Percentiles rank a stretch among this genome's conserved stretches.
Evolutionary conservation across 2,888 invertebrate genomes (phyloP).

Genomic region (Sicus ferrugineus): DNA sequence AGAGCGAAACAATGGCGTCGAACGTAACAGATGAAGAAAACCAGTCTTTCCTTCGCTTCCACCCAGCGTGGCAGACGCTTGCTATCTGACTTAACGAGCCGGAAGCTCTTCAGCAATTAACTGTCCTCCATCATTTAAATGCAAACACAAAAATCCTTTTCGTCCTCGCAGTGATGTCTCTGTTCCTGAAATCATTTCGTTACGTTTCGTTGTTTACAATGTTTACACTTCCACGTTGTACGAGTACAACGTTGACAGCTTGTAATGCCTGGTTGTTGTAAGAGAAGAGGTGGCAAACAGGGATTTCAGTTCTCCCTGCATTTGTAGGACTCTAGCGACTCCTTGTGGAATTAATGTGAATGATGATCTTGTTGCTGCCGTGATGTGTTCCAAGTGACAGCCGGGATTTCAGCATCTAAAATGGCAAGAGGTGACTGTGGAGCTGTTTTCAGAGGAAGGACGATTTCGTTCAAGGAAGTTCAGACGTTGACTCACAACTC

Average conservation of each 20-base stretch:
- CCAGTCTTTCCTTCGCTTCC: neutral
- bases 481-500: too few relatives aligned
- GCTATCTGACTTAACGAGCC: constrained; percentile 27
- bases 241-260: neutral
- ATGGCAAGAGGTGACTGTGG: too few relatives aligned
- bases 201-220: neutral
- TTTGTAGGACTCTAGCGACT: too few relatives aligned
- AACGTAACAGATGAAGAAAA: neutral
- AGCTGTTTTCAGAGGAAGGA: too few relatives aligned
- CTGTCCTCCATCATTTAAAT: constrained; percentile 31
- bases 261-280: neutral
- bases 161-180: too few relatives aligned
- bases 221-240: neutral
- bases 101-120: constrained; percentile 35
- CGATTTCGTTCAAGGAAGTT: too few relatives aligned
- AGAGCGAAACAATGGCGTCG: neutral
- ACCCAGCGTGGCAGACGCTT: neutral
- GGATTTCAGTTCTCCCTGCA: neutral
- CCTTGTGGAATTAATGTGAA: too few relatives aligned
- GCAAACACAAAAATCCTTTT: constrained; percentile 17
- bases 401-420: too few relatives aligned
- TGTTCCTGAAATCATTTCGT: neutral
- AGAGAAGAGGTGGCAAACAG: neutral
- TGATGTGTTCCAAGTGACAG: too few relatives aligned
- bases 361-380: too few relatives aligned